phyloP scores from a whole-genome alignment of 2,888 invertebrate species.

The Formica aserva region DNA sequence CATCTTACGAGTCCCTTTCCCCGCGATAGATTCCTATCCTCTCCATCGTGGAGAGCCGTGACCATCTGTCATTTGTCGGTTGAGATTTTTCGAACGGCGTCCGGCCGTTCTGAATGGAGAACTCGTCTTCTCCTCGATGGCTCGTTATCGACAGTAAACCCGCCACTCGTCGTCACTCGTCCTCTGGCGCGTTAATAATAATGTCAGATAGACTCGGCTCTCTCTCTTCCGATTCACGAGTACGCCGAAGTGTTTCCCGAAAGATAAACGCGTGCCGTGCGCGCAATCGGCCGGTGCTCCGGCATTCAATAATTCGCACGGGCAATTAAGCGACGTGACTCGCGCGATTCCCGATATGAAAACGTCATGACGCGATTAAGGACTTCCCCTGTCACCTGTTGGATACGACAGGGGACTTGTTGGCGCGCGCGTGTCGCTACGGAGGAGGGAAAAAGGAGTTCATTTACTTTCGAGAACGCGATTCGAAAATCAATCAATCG shows the following conservation, averaged over 20 bases:
- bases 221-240: slow-evolving; percentile 49
- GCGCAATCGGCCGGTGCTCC: slow-evolving; percentile 51
- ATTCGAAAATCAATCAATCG: slow-evolving; percentile 44
- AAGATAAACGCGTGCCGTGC: slow-evolving; percentile 71
- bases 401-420: slow-evolving; percentile 69
- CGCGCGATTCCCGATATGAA: slow-evolving; percentile 76
- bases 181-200: slow-evolving; percentile 59
- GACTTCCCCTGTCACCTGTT: slow-evolving; percentile 77
- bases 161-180: slow-evolving; percentile 46
- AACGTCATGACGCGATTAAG: slow-evolving; percentile 78
- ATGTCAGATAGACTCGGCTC: slow-evolving; percentile 61
- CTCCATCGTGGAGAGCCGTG: slow-evolving; percentile 36
- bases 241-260: slow-evolving; percentile 69
- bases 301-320: slow-evolving; percentile 72
- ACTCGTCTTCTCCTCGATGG: slow-evolving; percentile 66
- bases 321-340: slow-evolving; percentile 85
- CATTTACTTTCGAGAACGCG: slow-evolving; percentile 38
- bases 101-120: slow-evolving; percentile 39
- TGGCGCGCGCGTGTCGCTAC: slow-evolving; percentile 63
- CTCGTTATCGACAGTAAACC: slow-evolving; percentile 72
- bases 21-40: slow-evolving; percentile 38
- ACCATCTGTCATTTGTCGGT: slow-evolving; percentile 55
- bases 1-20: neutral
- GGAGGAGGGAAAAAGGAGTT: slow-evolving; percentile 10
- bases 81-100: slow-evolving; percentile 47